A percentile compares a stretch with the other conserved stretches of the same genome.
Evolutionary conservation across 2,797 vertebrate genomes (phyloP).

Genomic region (Semotilus atromaculatus): DNA sequence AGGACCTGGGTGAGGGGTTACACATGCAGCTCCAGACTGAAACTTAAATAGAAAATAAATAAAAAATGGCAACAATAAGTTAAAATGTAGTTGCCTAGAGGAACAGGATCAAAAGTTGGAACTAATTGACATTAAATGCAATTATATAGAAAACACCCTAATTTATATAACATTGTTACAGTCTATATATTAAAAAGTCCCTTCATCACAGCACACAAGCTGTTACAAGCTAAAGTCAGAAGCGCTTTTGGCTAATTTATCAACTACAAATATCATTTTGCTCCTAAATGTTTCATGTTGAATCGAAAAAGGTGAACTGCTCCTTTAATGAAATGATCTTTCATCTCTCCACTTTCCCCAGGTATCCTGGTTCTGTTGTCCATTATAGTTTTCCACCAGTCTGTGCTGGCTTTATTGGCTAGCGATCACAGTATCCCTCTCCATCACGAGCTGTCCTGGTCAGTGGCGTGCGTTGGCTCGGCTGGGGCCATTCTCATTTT

Average conservation of each 20-base stretch:
- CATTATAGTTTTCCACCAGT: constrained; percentile 87
- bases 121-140: background rate
- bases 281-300: background rate
- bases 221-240: background rate
- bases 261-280: background rate
- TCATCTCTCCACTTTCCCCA: constrained; percentile 60
- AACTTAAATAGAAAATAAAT: background rate
- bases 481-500: constrained; percentile 83
- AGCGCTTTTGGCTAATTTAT: background rate
- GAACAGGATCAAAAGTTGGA: background rate
- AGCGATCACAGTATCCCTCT: constrained; percentile 79
- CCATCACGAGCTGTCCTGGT: constrained; percentile 88
- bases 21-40: background rate
- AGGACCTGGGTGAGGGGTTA: no score
- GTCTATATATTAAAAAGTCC: background rate
- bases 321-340: background rate
- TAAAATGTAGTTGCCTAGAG: background rate
- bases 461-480: constrained; percentile 82
- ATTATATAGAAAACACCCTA: background rate
- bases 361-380: constrained; percentile 86
- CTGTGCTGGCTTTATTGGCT: constrained; percentile 80
- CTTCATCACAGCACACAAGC: background rate
- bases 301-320: background rate
- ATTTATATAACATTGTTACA: background rate
- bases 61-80: background rate